Percentiles rank a stretch among this genome's conserved stretches.
Evolutionary conservation across 2,797 vertebrate species (phyloP).

Genomic region (Pyrocephalus nanus): DNA sequence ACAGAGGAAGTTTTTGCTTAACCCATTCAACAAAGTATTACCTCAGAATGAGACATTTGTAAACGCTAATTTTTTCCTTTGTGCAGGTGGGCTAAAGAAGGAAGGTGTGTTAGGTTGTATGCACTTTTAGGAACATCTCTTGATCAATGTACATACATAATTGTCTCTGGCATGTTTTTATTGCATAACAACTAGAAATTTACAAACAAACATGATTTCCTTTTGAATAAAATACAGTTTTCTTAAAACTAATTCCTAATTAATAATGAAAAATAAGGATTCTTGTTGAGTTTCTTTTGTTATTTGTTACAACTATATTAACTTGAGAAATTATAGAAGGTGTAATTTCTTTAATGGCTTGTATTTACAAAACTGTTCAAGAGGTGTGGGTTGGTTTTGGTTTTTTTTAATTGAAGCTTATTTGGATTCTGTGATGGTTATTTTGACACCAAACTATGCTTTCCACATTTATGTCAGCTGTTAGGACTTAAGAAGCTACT

Average conservation of each 20-base stretch:
- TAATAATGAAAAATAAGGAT: background rate
- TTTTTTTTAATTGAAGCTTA: background rate
- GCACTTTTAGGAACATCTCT: background rate
- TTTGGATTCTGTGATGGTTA: background rate
- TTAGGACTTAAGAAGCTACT: background rate
- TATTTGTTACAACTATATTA: background rate
- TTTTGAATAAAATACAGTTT: background rate
- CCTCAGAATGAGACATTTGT: background rate
- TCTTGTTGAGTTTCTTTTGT: background rate
- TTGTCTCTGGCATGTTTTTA: background rate
- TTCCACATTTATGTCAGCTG: fast-evolving
- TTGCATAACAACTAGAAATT: background rate
- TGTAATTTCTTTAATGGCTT: background rate
- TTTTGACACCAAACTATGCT: background rate
- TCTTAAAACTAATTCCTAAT: background rate
- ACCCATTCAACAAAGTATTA: background rate
- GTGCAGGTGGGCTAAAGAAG: background rate
- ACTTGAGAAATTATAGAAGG: background rate
- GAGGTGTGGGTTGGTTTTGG: background rate
- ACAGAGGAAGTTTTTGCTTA: background rate
- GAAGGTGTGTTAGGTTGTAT: background rate
- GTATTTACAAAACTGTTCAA: background rate
- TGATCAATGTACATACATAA: fast-evolving
- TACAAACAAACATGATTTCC: background rate
- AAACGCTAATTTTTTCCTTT: background rate